Percentiles rank a stretch among this genome's conserved stretches.
Evolutionary conservation across 2,113 vertebrate genomes (phyloP).

Genomic region (Poeciliopsis occidentalis): DNA sequence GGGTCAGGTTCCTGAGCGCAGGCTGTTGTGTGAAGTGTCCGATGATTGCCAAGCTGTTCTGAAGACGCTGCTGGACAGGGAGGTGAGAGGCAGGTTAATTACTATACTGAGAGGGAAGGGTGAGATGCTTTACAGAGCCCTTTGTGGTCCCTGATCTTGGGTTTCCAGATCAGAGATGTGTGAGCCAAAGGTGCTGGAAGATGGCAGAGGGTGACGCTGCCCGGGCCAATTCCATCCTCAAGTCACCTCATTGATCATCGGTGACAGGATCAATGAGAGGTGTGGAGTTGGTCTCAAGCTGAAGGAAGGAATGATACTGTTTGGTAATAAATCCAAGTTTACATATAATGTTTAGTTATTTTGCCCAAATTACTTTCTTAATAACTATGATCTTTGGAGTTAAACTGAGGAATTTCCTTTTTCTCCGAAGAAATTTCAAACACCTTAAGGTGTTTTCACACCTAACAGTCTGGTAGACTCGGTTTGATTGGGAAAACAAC

Average conservation of each 20-base stretch:
- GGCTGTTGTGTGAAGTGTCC: conserved; percentile 78
- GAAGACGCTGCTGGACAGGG: conserved; percentile 70
- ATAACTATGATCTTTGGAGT: too few relatives aligned
- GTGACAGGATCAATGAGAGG: conserved; percentile 40
- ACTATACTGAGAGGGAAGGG: conserved; percentile 74
- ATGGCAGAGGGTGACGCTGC: conserved; percentile 41
- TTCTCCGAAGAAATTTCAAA: too few relatives aligned
- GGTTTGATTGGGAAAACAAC: too few relatives aligned
- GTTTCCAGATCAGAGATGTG: conserved; percentile 67
- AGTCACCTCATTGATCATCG: conserved; percentile 39
- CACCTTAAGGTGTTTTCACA: too few relatives aligned
- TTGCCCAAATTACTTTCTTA: not conserved
- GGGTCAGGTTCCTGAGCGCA: conserved; percentile 68
- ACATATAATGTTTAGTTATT: not conserved
- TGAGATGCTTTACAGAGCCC: conserved; percentile 73
- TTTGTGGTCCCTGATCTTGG: conserved; percentile 69
- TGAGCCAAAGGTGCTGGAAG: conserved; percentile 54
- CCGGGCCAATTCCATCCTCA: conserved; percentile 40
- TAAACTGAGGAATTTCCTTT: too few relatives aligned
- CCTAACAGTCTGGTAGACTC: too few relatives aligned
- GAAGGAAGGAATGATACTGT: not conserved
- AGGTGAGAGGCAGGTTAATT: conserved; percentile 80
- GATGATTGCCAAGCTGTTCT: conserved; percentile 70
- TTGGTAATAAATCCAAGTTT: not conserved
- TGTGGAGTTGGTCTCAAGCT: not conserved